Percentiles rank a stretch among this genome's conserved stretches.
phyloP scores from a whole-genome alignment of 2,888 invertebrate species.

The Rhingia campestris region DNA sequence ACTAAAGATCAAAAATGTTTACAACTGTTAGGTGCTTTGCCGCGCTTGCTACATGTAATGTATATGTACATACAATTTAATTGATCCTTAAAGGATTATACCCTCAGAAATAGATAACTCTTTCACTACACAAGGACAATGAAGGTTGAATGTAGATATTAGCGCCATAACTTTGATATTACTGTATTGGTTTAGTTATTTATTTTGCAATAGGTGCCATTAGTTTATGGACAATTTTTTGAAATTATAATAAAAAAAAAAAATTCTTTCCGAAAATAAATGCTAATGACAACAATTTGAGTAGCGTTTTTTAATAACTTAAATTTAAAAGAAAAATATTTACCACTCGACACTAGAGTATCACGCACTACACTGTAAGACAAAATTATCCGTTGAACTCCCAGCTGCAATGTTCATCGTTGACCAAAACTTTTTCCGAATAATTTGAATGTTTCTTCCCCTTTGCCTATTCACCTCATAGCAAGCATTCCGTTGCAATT shows the following conservation, averaged over 20 bases:
- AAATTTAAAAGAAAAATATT: neutral
- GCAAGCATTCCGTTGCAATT: slow-evolving; percentile 38
- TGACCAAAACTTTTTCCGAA: slow-evolving; percentile 49
- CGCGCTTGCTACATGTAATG: slow-evolving; percentile 59
- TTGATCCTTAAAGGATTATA: slow-evolving; percentile 68
- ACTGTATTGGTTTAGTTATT: slow-evolving; percentile 11
- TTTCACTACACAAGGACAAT: slow-evolving; percentile 7
- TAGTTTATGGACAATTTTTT: slow-evolving; percentile 4
- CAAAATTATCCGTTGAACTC: slow-evolving; percentile 11
- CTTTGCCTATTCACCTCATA: neutral
- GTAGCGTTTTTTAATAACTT: neutral
- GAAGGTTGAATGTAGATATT: slow-evolving; percentile 12
- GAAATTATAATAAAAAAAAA: neutral
- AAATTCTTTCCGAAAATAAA: slow-evolving; percentile 40
- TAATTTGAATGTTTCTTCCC: slow-evolving; percentile 33
- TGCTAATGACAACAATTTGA: slow-evolving; percentile 25
- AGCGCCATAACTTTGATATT: slow-evolving; percentile 5
- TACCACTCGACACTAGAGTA: slow-evolving; percentile 12
- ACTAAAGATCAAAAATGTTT: neutral
- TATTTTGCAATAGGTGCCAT: slow-evolving; percentile 28
- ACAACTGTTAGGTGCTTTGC: slow-evolving; percentile 58
- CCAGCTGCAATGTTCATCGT: slow-evolving; percentile 30
- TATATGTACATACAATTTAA: slow-evolving; percentile 46
- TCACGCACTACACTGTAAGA: neutral
- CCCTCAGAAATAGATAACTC: slow-evolving; percentile 24